phyloP scores from a whole-genome alignment of 2,113 vertebrate species.

The Apeltes quadracus region DNA sequence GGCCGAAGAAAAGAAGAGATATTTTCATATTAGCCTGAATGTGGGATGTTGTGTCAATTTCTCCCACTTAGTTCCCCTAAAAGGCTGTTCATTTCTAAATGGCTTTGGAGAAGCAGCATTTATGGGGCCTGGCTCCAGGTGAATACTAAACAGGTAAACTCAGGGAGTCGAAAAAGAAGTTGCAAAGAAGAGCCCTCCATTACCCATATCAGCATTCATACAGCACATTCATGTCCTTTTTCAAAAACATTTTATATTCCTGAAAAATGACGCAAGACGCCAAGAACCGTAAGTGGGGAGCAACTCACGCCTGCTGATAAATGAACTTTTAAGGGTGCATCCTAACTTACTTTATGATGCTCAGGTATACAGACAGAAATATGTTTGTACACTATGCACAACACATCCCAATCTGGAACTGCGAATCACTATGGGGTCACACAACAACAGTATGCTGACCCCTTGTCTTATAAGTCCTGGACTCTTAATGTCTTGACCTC shows the following conservation, averaged over 20 bases:
- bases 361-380: not conserved
- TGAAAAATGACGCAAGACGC: constrained; percentile 12
- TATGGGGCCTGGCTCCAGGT: constrained; percentile 32
- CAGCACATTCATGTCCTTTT: constrained; percentile 36
- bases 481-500: not conserved
- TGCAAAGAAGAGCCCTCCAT: constrained; percentile 33
- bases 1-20: constrained; percentile 7
- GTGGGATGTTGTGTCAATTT: constrained; percentile 14
- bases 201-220: constrained; percentile 41
- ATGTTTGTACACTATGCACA: not conserved
- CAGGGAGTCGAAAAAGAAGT: constrained; percentile 43
- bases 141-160: constrained; percentile 62
- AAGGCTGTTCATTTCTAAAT: constrained; percentile 40
- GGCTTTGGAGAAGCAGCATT: constrained; percentile 34
- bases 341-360: constrained; percentile 4
- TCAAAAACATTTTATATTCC: constrained; percentile 28
- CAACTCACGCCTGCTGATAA: constrained; percentile 31
- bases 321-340: constrained; percentile 30
- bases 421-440: not conserved
- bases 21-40: constrained; percentile 41
- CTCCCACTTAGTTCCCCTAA: constrained; percentile 33
- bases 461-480: not conserved
- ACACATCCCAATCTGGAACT: not conserved
- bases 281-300: not conserved
- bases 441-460: not conserved